These are phyloP conservation scores for Thera britannica DNA, from an alignment of 2,888 invertebrate genomes.

Conservation along the genomic window DNA sequence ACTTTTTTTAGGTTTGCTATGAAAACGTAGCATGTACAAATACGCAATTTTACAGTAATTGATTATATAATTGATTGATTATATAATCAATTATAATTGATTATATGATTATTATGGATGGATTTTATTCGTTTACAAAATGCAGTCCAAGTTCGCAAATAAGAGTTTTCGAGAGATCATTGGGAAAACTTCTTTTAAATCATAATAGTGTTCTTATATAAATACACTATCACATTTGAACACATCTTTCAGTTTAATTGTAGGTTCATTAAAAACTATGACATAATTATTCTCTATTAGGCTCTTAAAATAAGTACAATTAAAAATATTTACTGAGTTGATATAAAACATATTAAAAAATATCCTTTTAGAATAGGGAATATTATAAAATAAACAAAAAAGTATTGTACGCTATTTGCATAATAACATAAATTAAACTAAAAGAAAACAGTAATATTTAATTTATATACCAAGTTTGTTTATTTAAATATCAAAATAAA, in stretches of 20 bases:
- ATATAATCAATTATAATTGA: too few species aligned
- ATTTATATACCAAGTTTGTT: too few species aligned
- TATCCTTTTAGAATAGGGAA: background rate
- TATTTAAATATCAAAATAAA: background rate
- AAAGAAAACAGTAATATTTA: too few species aligned
- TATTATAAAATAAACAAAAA: background rate
- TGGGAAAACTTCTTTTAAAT: constrained; percentile 80
- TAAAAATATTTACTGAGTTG: constrained; percentile 11
- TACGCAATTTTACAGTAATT: too few species aligned
- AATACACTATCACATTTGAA: constrained; percentile 84
- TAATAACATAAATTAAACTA: background rate
- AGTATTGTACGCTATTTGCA: background rate
- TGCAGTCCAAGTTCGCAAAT: constrained; percentile 60
- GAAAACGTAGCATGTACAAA: too few species aligned
- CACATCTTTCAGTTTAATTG: constrained; percentile 60
- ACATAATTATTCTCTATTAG: constrained; percentile 20
- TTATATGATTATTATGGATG: too few species aligned
- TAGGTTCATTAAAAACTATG: constrained; percentile 37
- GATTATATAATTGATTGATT: too few species aligned
- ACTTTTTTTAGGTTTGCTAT: too few species aligned
- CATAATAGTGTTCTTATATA: constrained; percentile 67
- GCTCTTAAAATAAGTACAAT: constrained; percentile 23
- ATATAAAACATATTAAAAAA: background rate
- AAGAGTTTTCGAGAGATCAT: constrained; percentile 84
- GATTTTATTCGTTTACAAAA: constrained; percentile 47